Evolutionary conservation across 2,888 invertebrate species (phyloP).

Genomic region (Agriopis aurantiaria): DNA sequence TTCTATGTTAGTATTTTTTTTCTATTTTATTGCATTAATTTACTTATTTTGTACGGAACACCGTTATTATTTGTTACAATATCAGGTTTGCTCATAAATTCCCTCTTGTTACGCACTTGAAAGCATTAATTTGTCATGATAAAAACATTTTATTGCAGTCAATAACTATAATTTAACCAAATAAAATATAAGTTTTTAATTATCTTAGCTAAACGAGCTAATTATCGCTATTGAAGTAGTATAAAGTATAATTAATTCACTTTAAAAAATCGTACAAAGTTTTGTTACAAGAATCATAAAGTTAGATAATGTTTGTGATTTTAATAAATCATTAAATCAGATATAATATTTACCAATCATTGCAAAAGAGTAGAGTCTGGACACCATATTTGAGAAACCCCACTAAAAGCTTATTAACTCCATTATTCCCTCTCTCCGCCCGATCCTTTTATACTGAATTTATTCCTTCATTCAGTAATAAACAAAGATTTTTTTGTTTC

Average conservation of each 20-base stretch:
- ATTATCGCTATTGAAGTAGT: not conserved
- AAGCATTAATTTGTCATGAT: constrained; percentile 61
- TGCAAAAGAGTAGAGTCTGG: not conserved
- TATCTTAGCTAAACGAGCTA: constrained; percentile 3
- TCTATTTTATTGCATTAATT: not conserved
- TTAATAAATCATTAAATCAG: no score
- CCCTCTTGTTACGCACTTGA: constrained; percentile 30
- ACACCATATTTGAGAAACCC: not conserved
- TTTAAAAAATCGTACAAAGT: no score
- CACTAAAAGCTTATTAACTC: constrained; percentile 15
- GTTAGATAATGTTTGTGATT: no score
- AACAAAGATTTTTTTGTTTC: constrained; percentile 66
- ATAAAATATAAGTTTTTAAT: not conserved
- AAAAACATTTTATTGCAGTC: constrained; percentile 39
- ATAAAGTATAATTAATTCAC: no score
- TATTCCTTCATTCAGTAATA: constrained; percentile 77
- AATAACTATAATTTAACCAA: not conserved
- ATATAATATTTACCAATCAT: no score
- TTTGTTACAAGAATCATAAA: no score
- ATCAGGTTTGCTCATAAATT: not conserved
- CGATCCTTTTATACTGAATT: constrained; percentile 70
- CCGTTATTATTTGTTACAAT: not conserved
- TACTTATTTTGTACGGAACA: not conserved
- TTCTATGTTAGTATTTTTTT: no score
- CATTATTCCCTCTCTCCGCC: constrained; percentile 61